Evolutionary conservation across 2,888 invertebrate genomes (phyloP).

Genomic region (Lepidonotus clava): DNA sequence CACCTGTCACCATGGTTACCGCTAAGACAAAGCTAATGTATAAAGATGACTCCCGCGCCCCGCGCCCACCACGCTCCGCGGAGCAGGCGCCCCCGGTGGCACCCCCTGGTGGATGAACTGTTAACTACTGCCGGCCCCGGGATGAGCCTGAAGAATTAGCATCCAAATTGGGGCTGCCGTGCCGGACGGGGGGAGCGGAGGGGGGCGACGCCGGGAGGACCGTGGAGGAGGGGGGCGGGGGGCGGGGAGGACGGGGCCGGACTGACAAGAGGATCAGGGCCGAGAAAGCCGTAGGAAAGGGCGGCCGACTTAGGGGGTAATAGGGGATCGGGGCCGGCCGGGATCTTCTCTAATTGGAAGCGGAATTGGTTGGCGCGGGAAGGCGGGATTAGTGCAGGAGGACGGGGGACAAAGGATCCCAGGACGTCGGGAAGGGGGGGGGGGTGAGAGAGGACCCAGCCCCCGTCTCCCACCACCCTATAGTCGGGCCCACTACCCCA

Average conservation of each 20-base stretch:
- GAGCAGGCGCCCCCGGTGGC: neutral
- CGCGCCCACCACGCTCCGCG: neutral
- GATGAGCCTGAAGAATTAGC: constrained; percentile 48
- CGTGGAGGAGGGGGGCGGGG: no score
- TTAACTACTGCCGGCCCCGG: constrained; percentile 41
- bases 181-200: no score
- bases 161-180: constrained; percentile 43
- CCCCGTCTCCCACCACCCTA: neutral
- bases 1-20: constrained; percentile 38
- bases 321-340: constrained; percentile 33
- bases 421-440: constrained; percentile 7
- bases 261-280: constrained; percentile 43
- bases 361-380: constrained; percentile 44
- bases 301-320: constrained; percentile 32
- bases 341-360: constrained; percentile 48
- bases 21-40: constrained; percentile 42
- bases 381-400: constrained; percentile 13
- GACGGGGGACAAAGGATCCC: constrained; percentile 39
- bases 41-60: constrained; percentile 22
- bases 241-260: neutral
- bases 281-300: constrained; percentile 37
- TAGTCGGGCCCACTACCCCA: neutral
- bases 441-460: neutral
- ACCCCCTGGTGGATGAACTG: constrained; percentile 40
- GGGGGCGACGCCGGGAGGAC: no score